phyloP scores from a whole-genome alignment of 1,140 invertebrate genomes.

The Trinorchestia longiramus region DNA sequence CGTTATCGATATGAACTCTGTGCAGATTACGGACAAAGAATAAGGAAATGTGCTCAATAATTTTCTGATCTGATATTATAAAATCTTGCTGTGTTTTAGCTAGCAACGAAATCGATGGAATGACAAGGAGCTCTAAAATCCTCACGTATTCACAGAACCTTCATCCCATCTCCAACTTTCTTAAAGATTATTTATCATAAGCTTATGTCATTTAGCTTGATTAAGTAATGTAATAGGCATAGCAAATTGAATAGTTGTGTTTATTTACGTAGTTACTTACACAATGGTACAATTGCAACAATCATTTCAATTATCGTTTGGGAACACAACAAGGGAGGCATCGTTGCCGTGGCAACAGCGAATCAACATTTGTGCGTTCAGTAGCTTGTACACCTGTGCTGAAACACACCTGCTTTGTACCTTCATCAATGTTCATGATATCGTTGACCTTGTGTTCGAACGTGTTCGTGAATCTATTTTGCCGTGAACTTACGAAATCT shows the following conservation, averaged over 20 bases:
- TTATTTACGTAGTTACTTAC: not conserved
- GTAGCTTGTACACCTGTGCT: not conserved
- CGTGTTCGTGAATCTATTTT: not conserved
- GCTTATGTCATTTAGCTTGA: not conserved
- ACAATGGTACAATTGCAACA: too few species aligned
- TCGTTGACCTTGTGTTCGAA: not conserved
- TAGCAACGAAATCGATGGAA: too few species aligned
- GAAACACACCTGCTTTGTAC: not conserved
- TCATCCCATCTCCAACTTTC: too few species aligned
- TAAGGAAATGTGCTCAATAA: too few species aligned
- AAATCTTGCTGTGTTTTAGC: too few species aligned
- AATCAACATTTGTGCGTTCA: not conserved
- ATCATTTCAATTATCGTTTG: not conserved
- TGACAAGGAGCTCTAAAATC: not conserved
- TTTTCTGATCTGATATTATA: too few species aligned
- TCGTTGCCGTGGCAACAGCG: not conserved
- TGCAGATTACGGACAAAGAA: too few species aligned
- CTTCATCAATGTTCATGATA: not conserved
- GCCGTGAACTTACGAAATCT: not conserved
- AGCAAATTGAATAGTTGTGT: not conserved
- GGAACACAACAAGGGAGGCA: not conserved
- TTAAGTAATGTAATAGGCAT: not conserved
- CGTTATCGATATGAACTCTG: too few species aligned
- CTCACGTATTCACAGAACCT: not conserved
- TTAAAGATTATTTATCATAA: too few species aligned